Base-by-base conservation (phyloP, 2,888 invertebrate species). In the Ectropis crepuscularia region DNA sequence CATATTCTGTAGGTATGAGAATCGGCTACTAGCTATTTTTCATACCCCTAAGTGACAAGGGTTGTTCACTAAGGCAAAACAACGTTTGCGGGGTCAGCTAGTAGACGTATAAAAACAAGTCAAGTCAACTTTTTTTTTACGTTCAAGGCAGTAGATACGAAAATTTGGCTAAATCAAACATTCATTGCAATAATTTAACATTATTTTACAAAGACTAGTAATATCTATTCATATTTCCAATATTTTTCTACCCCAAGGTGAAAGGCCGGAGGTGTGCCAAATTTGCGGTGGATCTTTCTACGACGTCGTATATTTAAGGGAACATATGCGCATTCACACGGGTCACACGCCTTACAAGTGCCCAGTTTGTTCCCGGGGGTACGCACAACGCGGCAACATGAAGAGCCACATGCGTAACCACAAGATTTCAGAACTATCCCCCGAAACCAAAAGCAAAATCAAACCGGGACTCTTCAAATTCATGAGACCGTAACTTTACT, bases 261-360 rank as follows among this genome's bases (percentile, higher is more conserved):
- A 84, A 49, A 78, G 92, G 46, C 92, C 92, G 67, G 89, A 88
- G 0, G 80, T 85, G 2, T 93, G 92, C 68, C 75, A 70, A 8
- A 79, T 89, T 38, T 93, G 92, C 66, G 83, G 83, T 5, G 80
- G 83, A 5, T 81, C 88, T 57, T 93, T 93, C 73, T 90, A 78
- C 70, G 90, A 91, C 39, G 82, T 84, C 45, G 87, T 87, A 50
- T 93, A 93, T 68, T 74, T 93, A 5, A 88, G 78, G 37, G 89
- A 91, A 61, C 92, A 93, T 67, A 91, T 90, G 90, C 74, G 91
- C 12, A 80, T 93, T 2, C 92, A 93, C 61, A 93, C 92, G 0
- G 92, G 92, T 0, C 91, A 92, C 63, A 89, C 88, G 2, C 92
- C 92, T 10, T 92, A 85, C 72, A 89, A 90, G 72, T 93, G 92